These are phyloP conservation scores for Sorex maritimensis DNA, from an alignment of 2,797 vertebrate species.

Conservation along the genomic window DNA sequence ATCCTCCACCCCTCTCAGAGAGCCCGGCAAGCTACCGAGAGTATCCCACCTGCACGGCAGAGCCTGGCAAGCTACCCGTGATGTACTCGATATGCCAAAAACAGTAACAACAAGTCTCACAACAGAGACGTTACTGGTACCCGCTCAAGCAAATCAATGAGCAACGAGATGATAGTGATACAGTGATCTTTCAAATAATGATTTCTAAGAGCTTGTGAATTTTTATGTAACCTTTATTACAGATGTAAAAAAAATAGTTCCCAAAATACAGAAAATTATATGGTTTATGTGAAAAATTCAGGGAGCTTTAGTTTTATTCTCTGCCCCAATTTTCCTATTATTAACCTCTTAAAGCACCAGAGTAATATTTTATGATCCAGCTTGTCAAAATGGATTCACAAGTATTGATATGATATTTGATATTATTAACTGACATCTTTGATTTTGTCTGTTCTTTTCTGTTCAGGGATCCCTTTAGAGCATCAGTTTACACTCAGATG, in stretches of 20 bases:
- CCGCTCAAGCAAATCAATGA: too few relatives aligned
- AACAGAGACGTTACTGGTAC: too few relatives aligned
- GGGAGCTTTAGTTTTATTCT: not conserved
- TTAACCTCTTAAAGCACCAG: not conserved
- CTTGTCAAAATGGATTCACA: not conserved
- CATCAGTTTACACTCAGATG: not conserved
- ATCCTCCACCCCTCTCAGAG: too few relatives aligned
- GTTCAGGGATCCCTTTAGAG: not conserved
- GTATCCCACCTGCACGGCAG: too few relatives aligned
- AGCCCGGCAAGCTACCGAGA: too few relatives aligned
- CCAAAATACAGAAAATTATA: not conserved
- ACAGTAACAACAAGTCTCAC: too few relatives aligned
- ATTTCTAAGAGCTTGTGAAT: not conserved
- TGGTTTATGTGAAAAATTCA: not conserved
- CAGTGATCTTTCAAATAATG: not conserved
- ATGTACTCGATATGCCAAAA: too few relatives aligned
- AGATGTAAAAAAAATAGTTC: not conserved
- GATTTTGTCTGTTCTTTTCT: not conserved
- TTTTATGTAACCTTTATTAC: not conserved
- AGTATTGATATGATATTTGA: not conserved
- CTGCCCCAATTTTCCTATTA: not conserved
- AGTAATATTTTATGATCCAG: not conserved
- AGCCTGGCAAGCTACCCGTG: too few relatives aligned
- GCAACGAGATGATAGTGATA: too few relatives aligned
- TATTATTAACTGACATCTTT: not conserved